These are phyloP conservation scores for Crematogaster levior DNA, from an alignment of 2,888 invertebrate species.

Conservation along the genomic window DNA sequence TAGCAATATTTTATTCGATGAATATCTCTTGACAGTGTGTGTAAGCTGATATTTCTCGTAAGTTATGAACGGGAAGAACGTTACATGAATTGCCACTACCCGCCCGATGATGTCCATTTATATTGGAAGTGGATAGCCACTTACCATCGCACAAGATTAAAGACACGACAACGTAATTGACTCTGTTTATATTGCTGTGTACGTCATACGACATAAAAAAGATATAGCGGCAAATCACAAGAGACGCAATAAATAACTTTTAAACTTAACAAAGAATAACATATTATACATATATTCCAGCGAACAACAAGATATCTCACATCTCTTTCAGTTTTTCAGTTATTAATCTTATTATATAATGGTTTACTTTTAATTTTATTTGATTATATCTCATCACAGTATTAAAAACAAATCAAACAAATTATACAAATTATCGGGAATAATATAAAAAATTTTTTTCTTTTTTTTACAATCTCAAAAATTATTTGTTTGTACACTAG, in stretches of 20 bases:
- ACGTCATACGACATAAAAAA: slow-evolving; percentile 9
- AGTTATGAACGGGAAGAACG: slow-evolving; percentile 43
- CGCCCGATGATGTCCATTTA: slow-evolving; percentile 33
- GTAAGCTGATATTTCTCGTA: slow-evolving; percentile 37
- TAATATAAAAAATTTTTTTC: not conserved
- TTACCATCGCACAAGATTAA: slow-evolving; percentile 43
- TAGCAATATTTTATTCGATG: slow-evolving; percentile 46
- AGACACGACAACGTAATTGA: slow-evolving; percentile 42
- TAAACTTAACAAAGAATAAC: not conserved
- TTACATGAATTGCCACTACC: slow-evolving; percentile 30
- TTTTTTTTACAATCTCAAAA: not conserved
- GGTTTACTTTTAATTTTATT: not conserved
- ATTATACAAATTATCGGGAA: not conserved
- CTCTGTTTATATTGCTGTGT: not conserved
- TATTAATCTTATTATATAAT: not conserved
- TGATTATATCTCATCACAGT: not conserved
- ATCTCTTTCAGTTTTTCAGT: not conserved
- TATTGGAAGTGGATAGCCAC: slow-evolving; percentile 40
- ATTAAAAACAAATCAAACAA: not conserved
- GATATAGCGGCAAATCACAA: not conserved
- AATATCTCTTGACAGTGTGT: not conserved
- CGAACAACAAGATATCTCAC: not conserved
- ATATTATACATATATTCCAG: not conserved
- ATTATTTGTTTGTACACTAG: too few species aligned
- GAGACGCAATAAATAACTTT: not conserved